Evolutionary conservation across 2,113 vertebrate genomes (phyloP), one percentile per base, ranked within the genome.

Genomic region (Eolophus roseicapilla): DNA sequence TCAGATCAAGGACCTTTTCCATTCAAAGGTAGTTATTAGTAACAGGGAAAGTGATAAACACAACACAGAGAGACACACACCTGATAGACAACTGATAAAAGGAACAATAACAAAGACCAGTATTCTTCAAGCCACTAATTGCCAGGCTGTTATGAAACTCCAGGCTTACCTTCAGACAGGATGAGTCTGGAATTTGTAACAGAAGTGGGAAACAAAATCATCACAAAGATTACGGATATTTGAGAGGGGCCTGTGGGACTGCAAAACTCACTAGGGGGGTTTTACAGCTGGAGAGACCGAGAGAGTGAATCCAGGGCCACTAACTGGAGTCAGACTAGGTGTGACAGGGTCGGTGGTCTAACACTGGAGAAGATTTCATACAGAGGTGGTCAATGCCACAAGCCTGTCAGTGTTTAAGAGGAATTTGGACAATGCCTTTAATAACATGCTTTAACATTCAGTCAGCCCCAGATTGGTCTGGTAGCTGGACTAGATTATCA

Each of bases 231-330:
- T 70, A 29, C 1, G 3, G 23, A 39, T 63, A 70, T 39, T 70
- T 64, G 10, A 50, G 7, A 16, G 33, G 19, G 6, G 10, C 5
- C 41, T 47, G 21, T 35, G 33, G 23, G 28, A 41, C 17, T 60
- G 11, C 6, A 71, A 76, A 64, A 70, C 18, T 70, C 50, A 46
- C 5, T 50, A 59, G 8, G 4, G 6, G 15, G 24, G n/a, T 19
- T 80, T 29, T 1, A 0, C 33, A 64, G 21, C 28, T 31, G 28
- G 46, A 74, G n/a, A 80, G 5, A 20, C 8, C 0, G 1, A 28
- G 6, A 44, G 19, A 29, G 8, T 35, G 28, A 80, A 74, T 53
- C 67, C 60, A 80, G 60, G 33, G n/a, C 24, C 20, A 33, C 28
- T 60, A 74, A 74, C 29, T 25, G 33, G 17, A 62, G 52, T 27